Base-by-base conservation (phyloP, 1,140 invertebrate species). In the Drosophila leontia region DNA sequence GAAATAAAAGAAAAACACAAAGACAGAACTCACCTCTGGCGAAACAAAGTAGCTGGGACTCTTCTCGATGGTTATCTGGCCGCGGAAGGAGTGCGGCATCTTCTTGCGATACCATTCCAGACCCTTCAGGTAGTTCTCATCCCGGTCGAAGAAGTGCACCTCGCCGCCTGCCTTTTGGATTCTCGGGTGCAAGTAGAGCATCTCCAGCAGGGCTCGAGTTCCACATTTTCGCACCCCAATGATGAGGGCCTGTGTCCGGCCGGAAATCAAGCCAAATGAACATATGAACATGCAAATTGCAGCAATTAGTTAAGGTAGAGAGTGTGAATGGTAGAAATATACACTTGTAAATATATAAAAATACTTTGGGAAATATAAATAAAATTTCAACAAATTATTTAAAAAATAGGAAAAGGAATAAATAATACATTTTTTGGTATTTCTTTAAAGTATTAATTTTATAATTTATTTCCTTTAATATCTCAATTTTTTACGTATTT, bases 1-100 rank as follows among this genome's bases (percentile, higher is more conserved):
- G 7, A 39, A 35, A 39, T 15, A 26, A 19, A 12, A 3, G 6
- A 3, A 11, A 26, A 26, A n/a, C 19, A 19, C 3, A 39, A 7
- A 11, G 34, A 8, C 35, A n/a, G 13, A 8, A 56, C 91, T 94
- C 93, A 98, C 98, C 94, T 98, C 97, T 17, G 97, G 97, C 15
- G 98, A 99, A 57, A 99, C 97, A 93, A 99, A 99, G 94, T 99
- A 99, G 82, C 97, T 98, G 1, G 98, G 98, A 74, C 97, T 99
- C 93, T 99, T 99, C 93, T 99, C 98, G 82, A 99, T 98, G 15
- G 98, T 99, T 71, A 99, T 96, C 93, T 99, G 98, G 26, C 96
- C 96, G 62, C 95, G 95, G 92, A 97, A 96, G 0, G 97, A 98
- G 82, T 96, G 95, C 7, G 98, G 98, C 98, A 99, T 99, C 93